Conservation (phyloP, 2,797 vertebrate genomes). For the Phataginus tetradactyla region DNA sequence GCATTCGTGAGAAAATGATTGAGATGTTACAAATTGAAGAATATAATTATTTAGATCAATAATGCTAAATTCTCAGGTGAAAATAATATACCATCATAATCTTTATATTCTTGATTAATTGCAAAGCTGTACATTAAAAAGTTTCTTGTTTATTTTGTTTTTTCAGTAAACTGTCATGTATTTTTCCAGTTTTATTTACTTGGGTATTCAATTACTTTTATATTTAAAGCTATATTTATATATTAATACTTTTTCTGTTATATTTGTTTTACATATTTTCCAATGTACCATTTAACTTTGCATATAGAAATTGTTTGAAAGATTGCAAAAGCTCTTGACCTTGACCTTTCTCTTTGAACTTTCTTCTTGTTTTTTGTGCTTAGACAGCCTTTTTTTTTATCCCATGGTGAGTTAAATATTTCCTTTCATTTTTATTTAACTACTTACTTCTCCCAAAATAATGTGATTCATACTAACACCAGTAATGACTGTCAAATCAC, state of each 20-base stretch:
- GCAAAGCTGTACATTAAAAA: not conserved
- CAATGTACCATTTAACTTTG: not conserved
- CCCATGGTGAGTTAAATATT: not conserved
- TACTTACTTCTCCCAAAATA: not conserved
- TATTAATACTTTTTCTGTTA: not conserved
- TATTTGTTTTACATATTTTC: not conserved
- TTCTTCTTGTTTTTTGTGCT: not conserved
- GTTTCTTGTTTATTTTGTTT: not conserved
- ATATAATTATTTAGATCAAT: not conserved
- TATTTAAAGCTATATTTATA: not conserved
- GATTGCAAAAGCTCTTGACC: not conserved
- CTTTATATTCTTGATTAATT: not conserved
- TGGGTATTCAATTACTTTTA: not conserved
- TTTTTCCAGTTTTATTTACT: not conserved
- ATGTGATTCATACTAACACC: not conserved
- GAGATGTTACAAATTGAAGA: not conserved
- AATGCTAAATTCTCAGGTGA: not conserved
- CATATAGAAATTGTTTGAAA: not conserved
- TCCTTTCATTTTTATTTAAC: not conserved
- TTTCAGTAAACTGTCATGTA: not conserved
- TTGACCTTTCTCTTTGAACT: not conserved
- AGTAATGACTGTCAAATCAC: not conserved
- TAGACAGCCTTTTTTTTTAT: not conserved
- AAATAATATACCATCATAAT: not conserved
- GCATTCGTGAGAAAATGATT: not conserved